Percentiles rank a stretch among this genome's conserved stretches.
Evolutionary conservation across 1,140 invertebrate species (phyloP).

Genomic region (Ceratina australensis): DNA sequence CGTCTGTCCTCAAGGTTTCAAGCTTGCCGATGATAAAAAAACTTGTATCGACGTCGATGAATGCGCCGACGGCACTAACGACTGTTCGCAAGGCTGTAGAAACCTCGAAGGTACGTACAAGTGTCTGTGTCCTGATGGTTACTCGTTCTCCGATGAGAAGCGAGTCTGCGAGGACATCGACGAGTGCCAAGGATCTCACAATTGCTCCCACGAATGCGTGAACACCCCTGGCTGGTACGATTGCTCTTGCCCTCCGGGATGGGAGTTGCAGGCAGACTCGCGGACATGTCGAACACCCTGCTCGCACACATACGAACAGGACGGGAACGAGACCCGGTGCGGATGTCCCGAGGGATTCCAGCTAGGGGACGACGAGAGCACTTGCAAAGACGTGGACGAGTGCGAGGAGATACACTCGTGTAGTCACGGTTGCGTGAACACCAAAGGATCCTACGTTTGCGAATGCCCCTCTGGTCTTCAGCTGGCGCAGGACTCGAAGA

Average conservation of each 20-base stretch:
- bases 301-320: conserved; percentile 77
- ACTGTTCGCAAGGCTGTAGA: conserved; percentile 84
- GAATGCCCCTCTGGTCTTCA: conserved; percentile 70
- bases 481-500: conserved; percentile 10
- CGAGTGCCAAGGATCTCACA: conserved; percentile 77
- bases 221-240: conserved; percentile 84
- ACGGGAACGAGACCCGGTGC: conserved; percentile 60
- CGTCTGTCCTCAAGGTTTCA: conserved; percentile 75
- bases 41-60: conserved; percentile 84
- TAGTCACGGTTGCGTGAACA: conserved; percentile 80
- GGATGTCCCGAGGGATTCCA: conserved; percentile 75
- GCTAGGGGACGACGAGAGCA: conserved; percentile 76
- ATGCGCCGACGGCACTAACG: conserved; percentile 83
- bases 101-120: conserved; percentile 86
- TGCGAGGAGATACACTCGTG: conserved; percentile 81
- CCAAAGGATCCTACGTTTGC: conserved; percentile 78
- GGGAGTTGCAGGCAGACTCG: conserved; percentile 74
- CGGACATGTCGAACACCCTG: conserved; percentile 78
- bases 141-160: conserved; percentile 80
- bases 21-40: conserved; percentile 67
- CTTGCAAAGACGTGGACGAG: conserved; percentile 82
- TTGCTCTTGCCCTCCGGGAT: conserved; percentile 81
- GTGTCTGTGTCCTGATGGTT: conserved; percentile 87
- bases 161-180: conserved; percentile 75
- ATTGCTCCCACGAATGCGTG: conserved; percentile 83